phyloP scores from a whole-genome alignment of 2,113 vertebrate genomes.

The Hyperopisus bebe region DNA sequence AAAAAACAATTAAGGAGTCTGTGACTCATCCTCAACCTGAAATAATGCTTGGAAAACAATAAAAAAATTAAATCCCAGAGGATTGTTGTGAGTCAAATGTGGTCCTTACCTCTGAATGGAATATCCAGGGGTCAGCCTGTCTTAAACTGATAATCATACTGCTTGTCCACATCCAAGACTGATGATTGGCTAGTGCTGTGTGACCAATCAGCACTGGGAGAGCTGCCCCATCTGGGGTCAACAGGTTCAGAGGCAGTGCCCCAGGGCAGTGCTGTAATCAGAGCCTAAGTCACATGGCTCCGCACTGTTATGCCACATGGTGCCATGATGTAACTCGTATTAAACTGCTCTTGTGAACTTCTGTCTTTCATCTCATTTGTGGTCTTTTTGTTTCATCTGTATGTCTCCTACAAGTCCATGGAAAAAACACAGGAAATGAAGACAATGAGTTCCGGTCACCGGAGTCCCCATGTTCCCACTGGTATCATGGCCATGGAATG shows the following conservation, averaged over 20 bases:
- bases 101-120: not conserved
- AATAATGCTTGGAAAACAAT: not conserved
- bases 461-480: not conserved
- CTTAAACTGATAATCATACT: not conserved
- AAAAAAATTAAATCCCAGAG: not conserved
- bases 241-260: constrained; percentile 65
- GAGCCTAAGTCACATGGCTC: constrained; percentile 34
- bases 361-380: not conserved
- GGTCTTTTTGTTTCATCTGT: not conserved
- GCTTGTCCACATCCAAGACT: not conserved
- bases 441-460: not conserved
- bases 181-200: not conserved
- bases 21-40: not conserved
- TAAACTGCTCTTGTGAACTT: not conserved
- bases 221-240: constrained; percentile 40
- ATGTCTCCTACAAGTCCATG: not conserved
- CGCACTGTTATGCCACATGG: not conserved
- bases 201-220: constrained; percentile 39
- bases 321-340: not conserved
- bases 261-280: constrained; percentile 47
- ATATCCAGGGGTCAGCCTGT: not conserved
- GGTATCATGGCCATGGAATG: not conserved
- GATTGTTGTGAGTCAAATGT: not conserved
- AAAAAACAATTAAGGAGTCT: not conserved
- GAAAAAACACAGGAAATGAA: not conserved